These are phyloP conservation scores for Gila orcuttii DNA, from an alignment of 2,113 vertebrate genomes.

Conservation along the genomic window DNA sequence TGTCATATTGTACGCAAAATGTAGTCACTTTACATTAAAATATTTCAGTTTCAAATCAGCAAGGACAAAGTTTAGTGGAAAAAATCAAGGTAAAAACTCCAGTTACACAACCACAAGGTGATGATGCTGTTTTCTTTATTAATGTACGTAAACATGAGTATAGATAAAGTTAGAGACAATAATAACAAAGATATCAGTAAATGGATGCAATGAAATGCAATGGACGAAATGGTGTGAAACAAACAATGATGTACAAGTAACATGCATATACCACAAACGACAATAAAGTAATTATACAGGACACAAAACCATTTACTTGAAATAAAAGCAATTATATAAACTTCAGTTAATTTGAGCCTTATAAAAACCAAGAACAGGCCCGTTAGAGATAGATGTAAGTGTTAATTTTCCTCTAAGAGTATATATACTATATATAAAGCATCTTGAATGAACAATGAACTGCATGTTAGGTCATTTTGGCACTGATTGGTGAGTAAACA, in stretches of 20 bases:
- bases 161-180: conserved; percentile 11
- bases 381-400: not conserved
- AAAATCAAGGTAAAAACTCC: conserved; percentile 11
- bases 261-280: conserved; percentile 7
- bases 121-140: conserved; percentile 43
- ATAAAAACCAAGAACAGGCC: not conserved
- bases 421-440: not conserved
- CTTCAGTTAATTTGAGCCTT: not conserved
- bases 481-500: not conserved
- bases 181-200: not conserved
- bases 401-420: not conserved
- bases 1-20: not conserved
- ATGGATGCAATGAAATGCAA: conserved; percentile 12
- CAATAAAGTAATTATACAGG: conserved; percentile 2
- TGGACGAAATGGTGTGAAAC: not conserved
- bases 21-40: not conserved
- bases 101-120: not conserved
- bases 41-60: not conserved
- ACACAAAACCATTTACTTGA: not conserved
- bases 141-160: conserved; percentile 27
- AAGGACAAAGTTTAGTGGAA: not conserved
- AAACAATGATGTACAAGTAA: not conserved
- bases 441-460: not conserved
- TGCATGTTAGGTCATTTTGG: not conserved
- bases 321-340: not conserved